Evolutionary conservation across 2,888 invertebrate species (phyloP), one percentile per base, ranked within the genome.

Genomic region (Isoperla grammatica): DNA sequence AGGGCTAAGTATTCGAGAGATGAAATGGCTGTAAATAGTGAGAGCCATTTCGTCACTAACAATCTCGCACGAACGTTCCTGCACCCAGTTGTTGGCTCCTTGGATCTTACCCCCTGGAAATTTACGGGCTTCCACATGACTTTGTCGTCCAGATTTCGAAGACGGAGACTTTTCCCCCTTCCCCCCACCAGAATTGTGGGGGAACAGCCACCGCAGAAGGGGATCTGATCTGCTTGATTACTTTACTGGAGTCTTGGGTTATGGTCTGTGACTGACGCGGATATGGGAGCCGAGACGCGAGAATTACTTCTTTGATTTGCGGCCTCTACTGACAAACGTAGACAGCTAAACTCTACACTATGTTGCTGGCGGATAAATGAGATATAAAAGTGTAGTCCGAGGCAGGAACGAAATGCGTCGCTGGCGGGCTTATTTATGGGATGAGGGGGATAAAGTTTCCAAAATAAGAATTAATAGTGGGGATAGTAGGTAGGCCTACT

Each of bases 121-220:
- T 61, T 61, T 61, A 61, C 54, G 61, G 46, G 53, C 53, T 37
- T 53, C 20, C 53, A 39, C 53, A 53, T 53, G 53, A 53, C 53
- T 53, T 53, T 53, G 53, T 53, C 39, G 39, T 37, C 53, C 39
- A 39, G 53, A 53, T 53, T 53, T n/a, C 37, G 8, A n/a, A n/a
- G n/a, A n/a, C n/a, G 35, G n/a, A 29, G 50, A 50, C 37, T 35
- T 29, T 48, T 20, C 20, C 48, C 15, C 29, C 49, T 29, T 29
- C 23, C 9, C 49, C 49, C n/a, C 22, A n/a, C 4, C 17, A 20
- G 46, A 29, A 29, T 29, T 20, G 46, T n/a, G 46, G 20, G 46
- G 20, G 22, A 22, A 46, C 20, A 20, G 35, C n/a, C 15, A 49
- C 49, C 49, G 11, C 49, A 49, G 35, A 35, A 23, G 35, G 49